phyloP scores from a whole-genome alignment of 92 coral and sea anemone genomes.

The Bergia sp. region DNA sequence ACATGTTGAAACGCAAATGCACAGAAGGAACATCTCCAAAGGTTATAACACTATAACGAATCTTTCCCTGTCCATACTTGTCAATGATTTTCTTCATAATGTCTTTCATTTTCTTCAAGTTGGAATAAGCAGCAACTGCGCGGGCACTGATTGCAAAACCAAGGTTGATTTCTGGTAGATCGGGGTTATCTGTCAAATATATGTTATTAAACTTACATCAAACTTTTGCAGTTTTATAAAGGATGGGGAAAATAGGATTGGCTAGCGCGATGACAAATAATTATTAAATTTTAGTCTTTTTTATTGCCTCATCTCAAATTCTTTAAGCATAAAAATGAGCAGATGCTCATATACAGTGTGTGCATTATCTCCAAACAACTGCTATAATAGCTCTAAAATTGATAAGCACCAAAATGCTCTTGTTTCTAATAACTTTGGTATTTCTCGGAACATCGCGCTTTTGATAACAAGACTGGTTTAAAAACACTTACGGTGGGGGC shows the following conservation, averaged over 20 bases:
- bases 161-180: slow-evolving; percentile 69
- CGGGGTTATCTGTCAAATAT: slow-evolving; percentile 45
- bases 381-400: no score
- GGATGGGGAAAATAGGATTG: background rate
- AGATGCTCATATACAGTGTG: no score
- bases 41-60: slow-evolving; percentile 78
- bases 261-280: no score
- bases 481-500: no score
- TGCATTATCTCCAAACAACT: no score
- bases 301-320: no score
- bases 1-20: slow-evolving; percentile 60
- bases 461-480: no score
- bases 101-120: slow-evolving; percentile 71
- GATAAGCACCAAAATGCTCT: no score
- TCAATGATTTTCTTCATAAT: slow-evolving; percentile 66
- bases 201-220: background rate
- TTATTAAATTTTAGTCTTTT: no score
- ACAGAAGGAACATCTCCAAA: slow-evolving; percentile 78
- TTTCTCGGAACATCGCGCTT: no score
- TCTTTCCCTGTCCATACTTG: slow-evolving; percentile 70
- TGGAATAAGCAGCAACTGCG: slow-evolving; percentile 55
- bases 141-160: slow-evolving; percentile 85
- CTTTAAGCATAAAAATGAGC: no score
- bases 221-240: background rate
- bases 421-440: no score